Conservation (phyloP, 2,797 vertebrate species). For the Sardinella longiceps region DNA sequence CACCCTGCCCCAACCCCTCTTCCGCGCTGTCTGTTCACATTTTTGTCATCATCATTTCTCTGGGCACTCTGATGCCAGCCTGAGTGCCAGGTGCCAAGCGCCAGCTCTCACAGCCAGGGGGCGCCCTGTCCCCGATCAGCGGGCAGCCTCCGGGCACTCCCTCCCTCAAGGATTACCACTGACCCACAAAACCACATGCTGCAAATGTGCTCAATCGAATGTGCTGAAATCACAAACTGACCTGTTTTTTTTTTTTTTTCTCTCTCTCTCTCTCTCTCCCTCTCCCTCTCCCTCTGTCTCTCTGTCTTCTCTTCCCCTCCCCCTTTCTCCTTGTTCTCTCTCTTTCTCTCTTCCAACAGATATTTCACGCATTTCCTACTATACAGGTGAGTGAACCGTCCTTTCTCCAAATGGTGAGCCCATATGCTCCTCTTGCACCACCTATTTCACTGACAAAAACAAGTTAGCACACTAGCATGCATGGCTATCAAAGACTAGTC, state of each 20-base stretch:
- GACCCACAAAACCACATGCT: slow-evolving; percentile 53
- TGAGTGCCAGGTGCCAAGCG: slow-evolving; percentile 20
- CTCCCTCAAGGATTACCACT: slow-evolving; percentile 37
- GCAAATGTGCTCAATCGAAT: slow-evolving; percentile 37
- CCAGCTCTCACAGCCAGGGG: slow-evolving; percentile 27
- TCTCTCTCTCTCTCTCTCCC: slow-evolving; percentile 34
- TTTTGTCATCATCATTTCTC: background rate
- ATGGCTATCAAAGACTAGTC: background rate
- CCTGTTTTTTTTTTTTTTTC: slow-evolving; percentile 40
- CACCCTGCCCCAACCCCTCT: background rate
- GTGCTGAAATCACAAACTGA: slow-evolving; percentile 40
- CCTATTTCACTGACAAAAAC: background rate
- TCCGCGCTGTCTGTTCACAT: background rate
- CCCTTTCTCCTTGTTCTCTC: slow-evolving; percentile 45
- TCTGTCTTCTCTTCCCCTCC: slow-evolving; percentile 52
- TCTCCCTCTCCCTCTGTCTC: background rate
- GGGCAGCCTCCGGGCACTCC: slow-evolving; percentile 16
- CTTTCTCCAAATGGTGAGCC: background rate
- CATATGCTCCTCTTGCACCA: slow-evolving; percentile 3
- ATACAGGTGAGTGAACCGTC: slow-evolving; percentile 79
- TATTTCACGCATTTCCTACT: slow-evolving; percentile 86
- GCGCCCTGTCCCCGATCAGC: slow-evolving; percentile 33
- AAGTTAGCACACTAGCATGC: background rate
- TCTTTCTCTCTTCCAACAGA: slow-evolving; percentile 68
- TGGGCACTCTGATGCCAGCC: slow-evolving; percentile 29